Conservation (phyloP, 2,113 vertebrate species). For the Cariama cristata region DNA sequence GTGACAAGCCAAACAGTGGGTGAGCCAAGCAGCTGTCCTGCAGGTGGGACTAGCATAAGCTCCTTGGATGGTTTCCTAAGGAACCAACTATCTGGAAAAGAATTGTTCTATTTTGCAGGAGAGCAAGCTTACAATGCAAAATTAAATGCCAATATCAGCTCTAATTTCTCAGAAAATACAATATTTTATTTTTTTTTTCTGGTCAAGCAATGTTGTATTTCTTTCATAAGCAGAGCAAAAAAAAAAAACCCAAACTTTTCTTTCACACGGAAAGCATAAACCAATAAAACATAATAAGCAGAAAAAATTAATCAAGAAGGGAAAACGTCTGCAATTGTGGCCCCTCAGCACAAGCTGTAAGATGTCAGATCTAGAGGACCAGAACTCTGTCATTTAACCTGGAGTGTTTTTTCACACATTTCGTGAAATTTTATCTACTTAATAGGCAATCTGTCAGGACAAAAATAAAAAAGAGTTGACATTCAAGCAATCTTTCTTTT, state of each 20-base stretch:
- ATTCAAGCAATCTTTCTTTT: neutral
- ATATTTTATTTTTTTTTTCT: neutral
- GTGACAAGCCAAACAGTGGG: neutral
- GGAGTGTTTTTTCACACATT: neutral
- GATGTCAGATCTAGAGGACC: neutral
- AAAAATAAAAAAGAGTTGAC: neutral
- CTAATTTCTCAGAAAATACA: neutral
- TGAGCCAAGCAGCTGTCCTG: neutral
- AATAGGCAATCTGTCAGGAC: neutral
- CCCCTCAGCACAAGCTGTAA: neutral
- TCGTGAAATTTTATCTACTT: neutral
- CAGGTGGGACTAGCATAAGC: neutral
- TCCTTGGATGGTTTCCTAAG: neutral
- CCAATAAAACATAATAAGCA: neutral
- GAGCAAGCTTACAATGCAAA: neutral
- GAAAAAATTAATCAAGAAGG: neutral
- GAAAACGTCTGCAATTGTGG: neutral
- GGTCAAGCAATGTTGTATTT: neutral
- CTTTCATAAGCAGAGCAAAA: neutral
- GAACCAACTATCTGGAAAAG: neutral
- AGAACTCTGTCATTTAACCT: slow-evolving; percentile 31
- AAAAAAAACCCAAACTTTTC: neutral
- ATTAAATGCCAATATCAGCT: neutral
- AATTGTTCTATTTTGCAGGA: neutral
- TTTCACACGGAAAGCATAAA: neutral